Percentiles rank a stretch among this genome's conserved stretches.
These are phyloP conservation scores for Drosophila kepulauana DNA, from an alignment of 1,140 invertebrate genomes.

Conservation along the genomic window DNA sequence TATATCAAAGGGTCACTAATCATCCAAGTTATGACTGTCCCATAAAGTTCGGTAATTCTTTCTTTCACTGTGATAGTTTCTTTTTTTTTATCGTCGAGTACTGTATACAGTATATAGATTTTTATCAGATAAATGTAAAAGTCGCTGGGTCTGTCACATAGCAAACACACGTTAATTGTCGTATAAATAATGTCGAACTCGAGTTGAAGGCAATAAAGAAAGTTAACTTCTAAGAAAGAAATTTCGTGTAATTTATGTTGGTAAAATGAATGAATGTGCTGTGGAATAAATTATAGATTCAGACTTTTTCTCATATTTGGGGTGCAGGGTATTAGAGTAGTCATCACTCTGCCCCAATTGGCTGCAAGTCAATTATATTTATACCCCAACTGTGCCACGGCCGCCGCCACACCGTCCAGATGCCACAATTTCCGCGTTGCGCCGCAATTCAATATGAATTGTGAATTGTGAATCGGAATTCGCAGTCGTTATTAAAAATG, in stretches of 20 bases:
- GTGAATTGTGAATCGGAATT: background rate
- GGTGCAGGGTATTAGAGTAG: background rate
- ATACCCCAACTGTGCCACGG: background rate
- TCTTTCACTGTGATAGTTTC: background rate
- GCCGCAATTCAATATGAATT: background rate
- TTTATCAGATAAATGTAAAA: conserved; percentile 12
- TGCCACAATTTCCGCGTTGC: conserved; percentile 5
- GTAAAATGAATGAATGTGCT: background rate
- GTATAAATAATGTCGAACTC: conserved; percentile 12
- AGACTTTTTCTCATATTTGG: background rate
- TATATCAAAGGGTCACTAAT: no score
- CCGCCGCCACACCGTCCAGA: background rate
- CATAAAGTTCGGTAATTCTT: background rate
- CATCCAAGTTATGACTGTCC: background rate
- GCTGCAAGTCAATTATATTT: background rate
- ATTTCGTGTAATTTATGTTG: background rate
- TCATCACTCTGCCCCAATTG: background rate
- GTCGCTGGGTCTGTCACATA: conserved; percentile 1
- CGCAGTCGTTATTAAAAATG: background rate
- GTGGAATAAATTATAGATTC: no score
- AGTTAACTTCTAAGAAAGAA: background rate
- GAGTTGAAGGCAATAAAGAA: background rate
- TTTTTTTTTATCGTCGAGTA: background rate
- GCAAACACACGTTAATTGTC: conserved; percentile 32
- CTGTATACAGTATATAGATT: background rate